A percentile compares a stretch with the other conserved stretches of the same genome.
phyloP scores from a whole-genome alignment of 2,888 invertebrate species.

The Protophormia terraenovae region DNA sequence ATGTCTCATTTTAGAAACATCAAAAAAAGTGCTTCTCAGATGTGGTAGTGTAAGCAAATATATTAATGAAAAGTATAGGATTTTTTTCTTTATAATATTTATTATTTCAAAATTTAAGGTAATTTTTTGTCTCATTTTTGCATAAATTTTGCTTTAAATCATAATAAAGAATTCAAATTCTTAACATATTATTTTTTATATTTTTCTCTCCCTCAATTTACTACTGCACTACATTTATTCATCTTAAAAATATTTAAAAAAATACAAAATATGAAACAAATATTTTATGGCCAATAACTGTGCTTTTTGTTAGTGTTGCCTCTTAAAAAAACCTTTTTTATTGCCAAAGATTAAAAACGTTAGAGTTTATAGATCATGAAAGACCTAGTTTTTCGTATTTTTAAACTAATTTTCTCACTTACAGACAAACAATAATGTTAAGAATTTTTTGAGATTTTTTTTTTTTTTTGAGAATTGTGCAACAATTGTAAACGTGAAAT shows the following conservation, averaged over 20 bases:
- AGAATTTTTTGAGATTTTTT: slow-evolving; percentile 25
- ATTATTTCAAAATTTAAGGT: no score
- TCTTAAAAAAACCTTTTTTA: slow-evolving; percentile 14
- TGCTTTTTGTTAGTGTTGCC: slow-evolving; percentile 1
- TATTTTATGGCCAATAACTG: slow-evolving; percentile 40
- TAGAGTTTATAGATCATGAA: slow-evolving; percentile 58
- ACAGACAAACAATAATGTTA: not conserved
- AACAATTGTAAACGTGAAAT: slow-evolving; percentile 8
- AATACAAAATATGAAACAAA: slow-evolving; percentile 6
- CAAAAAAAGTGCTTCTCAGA: no score
- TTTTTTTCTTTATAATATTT: no score
- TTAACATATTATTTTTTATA: not conserved
- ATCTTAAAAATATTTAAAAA: not conserved
- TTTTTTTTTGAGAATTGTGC: not conserved
- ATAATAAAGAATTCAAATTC: not conserved
- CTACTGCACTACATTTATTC: slow-evolving; percentile 4
- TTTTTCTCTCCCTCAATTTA: not conserved
- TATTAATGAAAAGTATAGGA: no score
- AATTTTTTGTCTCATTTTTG: no score
- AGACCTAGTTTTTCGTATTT: slow-evolving; percentile 53
- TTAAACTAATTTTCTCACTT: slow-evolving; percentile 64
- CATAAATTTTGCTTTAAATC: not conserved
- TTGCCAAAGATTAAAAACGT: slow-evolving; percentile 35
- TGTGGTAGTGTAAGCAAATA: no score
- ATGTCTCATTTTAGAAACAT: no score